These are phyloP conservation scores for Anthophora plumipes DNA, from an alignment of 2,888 invertebrate genomes.

Conservation along the genomic window DNA sequence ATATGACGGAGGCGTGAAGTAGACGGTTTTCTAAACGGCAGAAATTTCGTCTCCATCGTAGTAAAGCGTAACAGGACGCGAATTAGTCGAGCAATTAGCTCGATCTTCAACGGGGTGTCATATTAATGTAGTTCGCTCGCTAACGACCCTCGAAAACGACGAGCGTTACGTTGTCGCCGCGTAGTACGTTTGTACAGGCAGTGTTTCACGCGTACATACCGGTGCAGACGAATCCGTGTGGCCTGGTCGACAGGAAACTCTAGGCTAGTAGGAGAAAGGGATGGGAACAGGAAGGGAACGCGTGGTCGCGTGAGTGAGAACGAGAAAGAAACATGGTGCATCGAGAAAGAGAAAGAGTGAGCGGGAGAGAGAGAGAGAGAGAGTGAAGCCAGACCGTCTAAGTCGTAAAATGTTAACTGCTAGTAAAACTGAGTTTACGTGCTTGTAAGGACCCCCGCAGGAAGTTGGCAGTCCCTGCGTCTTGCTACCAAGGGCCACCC, in stretches of 20 bases:
- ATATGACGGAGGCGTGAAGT: too few relatives aligned
- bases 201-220: constrained; percentile 39
- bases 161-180: constrained; percentile 56
- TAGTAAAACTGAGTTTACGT: constrained; percentile 84
- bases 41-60: constrained; percentile 23
- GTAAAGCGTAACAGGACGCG: constrained; percentile 22
- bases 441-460: constrained; percentile 83
- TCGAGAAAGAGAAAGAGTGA: neutral
- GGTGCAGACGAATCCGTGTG: constrained; percentile 43
- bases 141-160: constrained; percentile 70
- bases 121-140: constrained; percentile 75
- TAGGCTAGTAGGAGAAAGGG: constrained; percentile 15
- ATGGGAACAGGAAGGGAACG: constrained; percentile 38
- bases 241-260: constrained; percentile 41
- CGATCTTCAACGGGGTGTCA: constrained; percentile 74
- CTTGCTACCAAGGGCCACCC: constrained; percentile 69
- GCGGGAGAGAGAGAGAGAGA: too few relatives aligned
- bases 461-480: constrained; percentile 70
- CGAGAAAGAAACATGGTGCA: constrained; percentile 39
- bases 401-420: constrained; percentile 84
- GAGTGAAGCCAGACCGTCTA: constrained; percentile 76
- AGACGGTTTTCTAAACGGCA: constrained; percentile 22
- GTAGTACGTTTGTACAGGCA: constrained; percentile 33
- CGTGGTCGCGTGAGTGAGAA: constrained; percentile 12
- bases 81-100: constrained; percentile 73